phyloP scores from a whole-genome alignment of 2,797 vertebrate species.

The Knipowitschia caucasica region DNA sequence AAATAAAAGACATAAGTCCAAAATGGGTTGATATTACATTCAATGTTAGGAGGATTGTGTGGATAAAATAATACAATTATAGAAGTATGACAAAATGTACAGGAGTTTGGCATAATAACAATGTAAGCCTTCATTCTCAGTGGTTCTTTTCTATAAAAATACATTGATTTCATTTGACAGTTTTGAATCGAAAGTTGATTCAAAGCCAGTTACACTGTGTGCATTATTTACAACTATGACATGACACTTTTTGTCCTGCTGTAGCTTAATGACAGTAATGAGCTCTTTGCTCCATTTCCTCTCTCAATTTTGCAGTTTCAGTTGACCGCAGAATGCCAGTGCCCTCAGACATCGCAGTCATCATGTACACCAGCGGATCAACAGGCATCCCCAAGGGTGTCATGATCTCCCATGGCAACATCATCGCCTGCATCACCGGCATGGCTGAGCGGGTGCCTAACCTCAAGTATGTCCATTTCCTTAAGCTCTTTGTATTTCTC shows the following conservation, averaged over 20 bases:
- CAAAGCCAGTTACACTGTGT: background rate
- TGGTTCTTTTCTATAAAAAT: no score
- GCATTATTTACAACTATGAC: background rate
- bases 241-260: background rate
- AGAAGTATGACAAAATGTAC: no score
- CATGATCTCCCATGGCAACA: conserved; percentile 96
- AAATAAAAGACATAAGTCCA: no score
- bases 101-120: no score
- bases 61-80: no score
- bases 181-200: background rate
- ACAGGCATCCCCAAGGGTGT: conserved; percentile 97
- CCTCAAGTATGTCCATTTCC: conserved; percentile 76
- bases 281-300: conserved; percentile 6
- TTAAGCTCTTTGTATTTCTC: background rate
- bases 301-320: conserved; percentile 60
- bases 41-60: no score
- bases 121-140: no score
- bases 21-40: no score
- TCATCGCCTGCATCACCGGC: conserved; percentile 91
- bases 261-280: background rate
- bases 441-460: conserved; percentile 93
- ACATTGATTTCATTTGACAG: no score
- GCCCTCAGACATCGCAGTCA: conserved; percentile 87
- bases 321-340: conserved; percentile 73
- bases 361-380: conserved; percentile 99